Evolutionary conservation across 2,113 vertebrate species (phyloP).

Genomic region (Ursus arctos): DNA sequence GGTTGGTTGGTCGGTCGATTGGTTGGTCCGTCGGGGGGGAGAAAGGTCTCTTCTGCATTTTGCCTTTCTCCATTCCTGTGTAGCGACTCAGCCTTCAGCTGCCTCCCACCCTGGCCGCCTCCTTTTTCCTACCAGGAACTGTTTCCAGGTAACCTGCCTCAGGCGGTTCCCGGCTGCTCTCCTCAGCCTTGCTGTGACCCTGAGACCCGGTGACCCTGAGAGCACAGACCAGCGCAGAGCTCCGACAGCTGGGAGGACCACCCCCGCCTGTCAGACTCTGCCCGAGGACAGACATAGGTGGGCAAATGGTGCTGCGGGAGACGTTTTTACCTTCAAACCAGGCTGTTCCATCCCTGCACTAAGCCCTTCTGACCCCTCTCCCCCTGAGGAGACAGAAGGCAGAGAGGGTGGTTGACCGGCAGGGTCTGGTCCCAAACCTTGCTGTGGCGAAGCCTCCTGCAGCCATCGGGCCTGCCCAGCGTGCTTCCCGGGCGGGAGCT

Average conservation of each 20-base stretch:
- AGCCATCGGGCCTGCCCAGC: background rate
- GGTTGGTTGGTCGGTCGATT: background rate
- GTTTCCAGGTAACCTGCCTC: background rate
- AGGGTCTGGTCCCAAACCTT: background rate
- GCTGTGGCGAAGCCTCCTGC: background rate
- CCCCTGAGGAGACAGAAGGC: background rate
- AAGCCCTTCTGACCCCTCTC: background rate
- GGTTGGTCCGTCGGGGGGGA: background rate
- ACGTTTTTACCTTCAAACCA: conserved; percentile 19
- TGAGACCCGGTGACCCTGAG: conserved; percentile 71
- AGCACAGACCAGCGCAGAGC: conserved; percentile 67
- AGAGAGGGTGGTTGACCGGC: background rate
- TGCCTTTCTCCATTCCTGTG: conserved; percentile 44
- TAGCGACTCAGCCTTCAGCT: conserved; percentile 35
- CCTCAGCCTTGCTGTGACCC: conserved; percentile 63
- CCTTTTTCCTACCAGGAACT: conserved; percentile 27
- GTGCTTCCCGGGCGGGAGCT: background rate
- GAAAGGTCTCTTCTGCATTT: conserved; percentile 14
- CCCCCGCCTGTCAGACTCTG: conserved; percentile 46
- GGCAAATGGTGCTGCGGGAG: conserved; percentile 72
- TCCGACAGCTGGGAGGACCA: conserved; percentile 72
- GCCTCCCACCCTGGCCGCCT: conserved; percentile 17
- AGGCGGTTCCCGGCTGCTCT: background rate
- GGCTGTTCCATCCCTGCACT: background rate
- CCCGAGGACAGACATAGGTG: conserved; percentile 46